A percentile compares a stretch with the other conserved stretches of the same genome.
phyloP scores from a whole-genome alignment of 2,113 vertebrate species.

The Heptranchias perlo region DNA sequence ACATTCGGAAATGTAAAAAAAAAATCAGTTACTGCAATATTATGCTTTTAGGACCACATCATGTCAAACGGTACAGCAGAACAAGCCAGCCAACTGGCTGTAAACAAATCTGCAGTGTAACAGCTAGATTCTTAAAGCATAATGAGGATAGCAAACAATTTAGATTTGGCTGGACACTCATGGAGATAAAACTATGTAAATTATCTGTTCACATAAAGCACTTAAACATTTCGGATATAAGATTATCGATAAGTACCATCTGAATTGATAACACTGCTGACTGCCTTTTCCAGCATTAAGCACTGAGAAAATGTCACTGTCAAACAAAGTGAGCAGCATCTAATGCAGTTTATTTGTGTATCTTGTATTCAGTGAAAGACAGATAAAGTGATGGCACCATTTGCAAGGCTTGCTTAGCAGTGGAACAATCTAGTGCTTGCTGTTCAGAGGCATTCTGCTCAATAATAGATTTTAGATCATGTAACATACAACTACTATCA shows the following conservation, averaged over 20 bases:
- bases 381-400: neutral
- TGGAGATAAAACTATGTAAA: constrained; percentile 13
- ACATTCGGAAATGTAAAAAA: neutral
- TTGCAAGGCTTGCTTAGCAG: neutral
- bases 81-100: neutral
- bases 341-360: neutral
- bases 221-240: constrained; percentile 17
- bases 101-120: neutral
- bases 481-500: neutral
- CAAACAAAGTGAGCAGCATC: neutral
- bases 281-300: neutral
- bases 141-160: constrained; percentile 10
- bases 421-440: neutral
- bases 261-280: neutral
- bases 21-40: neutral
- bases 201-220: neutral
- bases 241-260: neutral
- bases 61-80: neutral
- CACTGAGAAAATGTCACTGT: neutral
- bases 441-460: neutral
- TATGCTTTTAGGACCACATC: neutral
- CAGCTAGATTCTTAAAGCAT: neutral
- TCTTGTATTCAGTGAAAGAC: neutral
- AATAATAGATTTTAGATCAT: neutral
- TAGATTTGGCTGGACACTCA: neutral